These are phyloP conservation scores for Macrocentrus cingulum DNA, from an alignment of 1,140 invertebrate genomes.

Conservation along the genomic window DNA sequence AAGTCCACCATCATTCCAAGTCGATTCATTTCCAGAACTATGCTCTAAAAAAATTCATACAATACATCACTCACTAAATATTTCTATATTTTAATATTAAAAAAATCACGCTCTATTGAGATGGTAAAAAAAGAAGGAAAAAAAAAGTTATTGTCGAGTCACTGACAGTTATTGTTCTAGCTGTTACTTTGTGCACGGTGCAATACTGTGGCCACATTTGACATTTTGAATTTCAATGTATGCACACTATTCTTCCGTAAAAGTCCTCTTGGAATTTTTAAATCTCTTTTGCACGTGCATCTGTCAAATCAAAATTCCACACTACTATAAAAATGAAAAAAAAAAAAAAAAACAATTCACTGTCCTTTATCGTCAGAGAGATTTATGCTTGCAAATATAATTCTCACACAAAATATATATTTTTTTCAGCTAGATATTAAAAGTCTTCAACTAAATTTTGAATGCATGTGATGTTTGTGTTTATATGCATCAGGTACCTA, in stretches of 20 bases:
- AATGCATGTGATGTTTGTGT: too few species aligned
- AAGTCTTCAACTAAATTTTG: too few species aligned
- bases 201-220: conserved; percentile 1
- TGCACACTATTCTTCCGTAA: neutral
- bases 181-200: neutral
- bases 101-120: too few species aligned
- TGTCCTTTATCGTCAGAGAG: neutral
- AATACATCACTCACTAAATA: too few species aligned
- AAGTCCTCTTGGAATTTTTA: neutral
- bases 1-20: conserved; percentile 91
- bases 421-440: too few species aligned
- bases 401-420: too few species aligned
- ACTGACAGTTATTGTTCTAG: conserved; percentile 29
- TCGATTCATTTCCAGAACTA: conserved; percentile 82
- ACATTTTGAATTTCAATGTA: conserved; percentile 25
- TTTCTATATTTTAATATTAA: too few species aligned
- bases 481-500: too few species aligned
- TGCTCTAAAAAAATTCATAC: too few species aligned
- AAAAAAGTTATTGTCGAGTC: conserved; percentile 23
- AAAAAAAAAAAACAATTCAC: neutral
- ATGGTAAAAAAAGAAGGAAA: conserved; percentile 3
- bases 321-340: neutral
- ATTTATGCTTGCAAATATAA: too few species aligned
- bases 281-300: neutral
- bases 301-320: conserved; percentile 4